A percentile compares a stretch with the other conserved stretches of the same genome.
Conservation (phyloP, 2,113 vertebrate species). For the Pontoporia blainvillei region DNA sequence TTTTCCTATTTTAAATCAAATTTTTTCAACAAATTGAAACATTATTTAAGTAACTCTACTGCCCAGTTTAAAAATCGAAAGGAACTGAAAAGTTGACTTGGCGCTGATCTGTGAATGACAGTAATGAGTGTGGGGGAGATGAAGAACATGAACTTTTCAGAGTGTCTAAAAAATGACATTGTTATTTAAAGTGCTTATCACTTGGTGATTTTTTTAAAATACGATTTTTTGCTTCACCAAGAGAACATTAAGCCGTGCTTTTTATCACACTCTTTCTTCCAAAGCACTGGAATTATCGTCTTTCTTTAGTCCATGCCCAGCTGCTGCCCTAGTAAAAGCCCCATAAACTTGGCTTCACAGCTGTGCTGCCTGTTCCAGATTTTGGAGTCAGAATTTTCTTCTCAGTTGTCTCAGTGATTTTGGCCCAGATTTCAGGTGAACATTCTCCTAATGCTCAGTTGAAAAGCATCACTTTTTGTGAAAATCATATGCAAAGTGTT, state of each 20-base stretch:
- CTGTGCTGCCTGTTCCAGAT: constrained; percentile 29
- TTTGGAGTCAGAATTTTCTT: background rate
- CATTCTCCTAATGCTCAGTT: background rate
- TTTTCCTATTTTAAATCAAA: background rate
- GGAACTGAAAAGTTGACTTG: constrained; percentile 1
- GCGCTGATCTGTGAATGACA: constrained; percentile 9
- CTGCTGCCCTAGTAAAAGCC: constrained; percentile 32
- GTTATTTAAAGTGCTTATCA: constrained; percentile 33
- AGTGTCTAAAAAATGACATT: constrained; percentile 57
- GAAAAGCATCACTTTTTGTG: background rate
- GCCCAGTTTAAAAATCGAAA: background rate
- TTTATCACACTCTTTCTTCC: background rate
- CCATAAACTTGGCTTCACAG: background rate
- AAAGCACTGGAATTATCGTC: background rate
- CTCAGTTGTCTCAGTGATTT: background rate
- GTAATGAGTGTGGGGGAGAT: constrained; percentile 22
- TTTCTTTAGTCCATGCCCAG: constrained; percentile 23
- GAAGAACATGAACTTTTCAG: constrained; percentile 24
- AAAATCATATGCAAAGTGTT: background rate
- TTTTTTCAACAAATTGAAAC: background rate
- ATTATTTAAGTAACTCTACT: background rate
- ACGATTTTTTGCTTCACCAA: background rate
- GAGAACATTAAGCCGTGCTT: background rate
- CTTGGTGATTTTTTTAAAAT: background rate
- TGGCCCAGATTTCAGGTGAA: background rate